phyloP scores from a whole-genome alignment of 2,888 invertebrate genomes.

The Strigamia crassipes region DNA sequence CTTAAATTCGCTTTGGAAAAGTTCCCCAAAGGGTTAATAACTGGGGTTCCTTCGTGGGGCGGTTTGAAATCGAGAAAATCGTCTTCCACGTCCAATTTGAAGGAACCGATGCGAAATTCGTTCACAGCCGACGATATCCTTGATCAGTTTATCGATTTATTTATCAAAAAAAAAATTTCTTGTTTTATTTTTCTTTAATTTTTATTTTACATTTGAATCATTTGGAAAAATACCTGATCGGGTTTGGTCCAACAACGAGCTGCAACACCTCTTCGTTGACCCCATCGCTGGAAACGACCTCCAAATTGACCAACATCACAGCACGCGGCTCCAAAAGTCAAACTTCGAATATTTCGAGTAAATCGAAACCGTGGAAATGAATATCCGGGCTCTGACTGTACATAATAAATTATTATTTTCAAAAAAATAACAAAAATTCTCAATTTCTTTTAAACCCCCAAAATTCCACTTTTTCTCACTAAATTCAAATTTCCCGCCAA shows the following conservation, averaged over 20 bases:
- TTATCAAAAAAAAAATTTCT: not conserved
- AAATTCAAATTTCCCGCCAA: too few species aligned
- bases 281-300: not conserved
- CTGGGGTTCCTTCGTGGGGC: not conserved
- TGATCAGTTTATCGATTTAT: not conserved
- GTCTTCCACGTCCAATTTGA: not conserved
- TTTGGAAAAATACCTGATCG: not conserved
- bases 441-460: too few species aligned
- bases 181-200: conserved; percentile 9
- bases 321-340: not conserved
- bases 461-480: too few species aligned
- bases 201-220: not conserved
- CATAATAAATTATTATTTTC: not conserved
- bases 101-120: not conserved
- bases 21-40: conserved; percentile 23
- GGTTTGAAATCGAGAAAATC: not conserved
- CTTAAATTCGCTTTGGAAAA: conserved; percentile 7
- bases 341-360: not conserved
- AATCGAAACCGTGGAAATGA: conserved; percentile 12
- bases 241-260: not conserved
- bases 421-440: not conserved
- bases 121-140: not conserved
- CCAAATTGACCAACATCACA: not conserved
- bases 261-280: not conserved
- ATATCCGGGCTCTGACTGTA: not conserved